Conservation (phyloP, 2,888 invertebrate genomes). For the Nymphalis polychloros region DNA sequence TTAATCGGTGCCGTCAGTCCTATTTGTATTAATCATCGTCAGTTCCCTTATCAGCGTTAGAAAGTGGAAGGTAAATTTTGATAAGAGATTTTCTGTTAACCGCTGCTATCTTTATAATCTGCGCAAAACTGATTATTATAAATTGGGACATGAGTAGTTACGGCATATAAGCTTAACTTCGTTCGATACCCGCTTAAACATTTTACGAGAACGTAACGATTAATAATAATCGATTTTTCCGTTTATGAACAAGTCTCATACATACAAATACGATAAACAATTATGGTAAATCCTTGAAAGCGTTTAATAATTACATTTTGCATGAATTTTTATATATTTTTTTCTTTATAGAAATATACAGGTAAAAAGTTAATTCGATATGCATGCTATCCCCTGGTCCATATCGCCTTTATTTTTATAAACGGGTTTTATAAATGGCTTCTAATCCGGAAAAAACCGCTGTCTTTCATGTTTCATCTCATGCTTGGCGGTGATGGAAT, state of each 20-base stretch:
- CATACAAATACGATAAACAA: background rate
- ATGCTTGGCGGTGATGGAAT: no score
- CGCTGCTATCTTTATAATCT: constrained; percentile 34
- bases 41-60: constrained; percentile 21
- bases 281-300: no score
- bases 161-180: constrained; percentile 19
- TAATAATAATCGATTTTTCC: constrained; percentile 1
- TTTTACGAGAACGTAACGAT: constrained; percentile 12
- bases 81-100: constrained; percentile 34
- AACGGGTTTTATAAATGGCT: no score
- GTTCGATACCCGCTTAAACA: constrained; percentile 15
- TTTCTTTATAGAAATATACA: no score
- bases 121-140: constrained; percentile 30
- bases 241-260: background rate
- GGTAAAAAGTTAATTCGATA: no score
- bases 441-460: no score
- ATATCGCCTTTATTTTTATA: no score
- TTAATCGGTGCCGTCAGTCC: background rate
- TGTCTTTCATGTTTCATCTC: no score
- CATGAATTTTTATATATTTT: no score
- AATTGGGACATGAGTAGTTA: constrained; percentile 31
- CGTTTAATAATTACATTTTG: no score
- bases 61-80: constrained; percentile 30
- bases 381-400: no score
- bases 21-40: background rate